Evolutionary conservation across 2,113 vertebrate species (phyloP).

Genomic region (Chloropsis hardwickii): DNA sequence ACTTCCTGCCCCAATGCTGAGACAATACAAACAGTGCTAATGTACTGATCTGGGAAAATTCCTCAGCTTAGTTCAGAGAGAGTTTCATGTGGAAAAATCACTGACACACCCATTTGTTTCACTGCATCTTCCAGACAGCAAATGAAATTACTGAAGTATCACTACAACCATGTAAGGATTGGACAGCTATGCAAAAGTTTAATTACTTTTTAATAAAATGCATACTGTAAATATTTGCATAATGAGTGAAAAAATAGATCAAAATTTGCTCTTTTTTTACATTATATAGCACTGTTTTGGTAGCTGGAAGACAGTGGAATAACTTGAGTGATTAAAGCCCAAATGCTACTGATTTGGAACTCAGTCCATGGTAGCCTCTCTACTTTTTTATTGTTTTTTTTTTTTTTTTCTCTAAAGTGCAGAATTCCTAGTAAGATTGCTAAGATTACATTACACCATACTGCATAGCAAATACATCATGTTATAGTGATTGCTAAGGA

Average conservation of each 20-base stretch:
- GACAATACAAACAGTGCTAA: neutral
- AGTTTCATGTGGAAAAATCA: neutral
- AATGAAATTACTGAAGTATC: neutral
- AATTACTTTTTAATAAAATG: neutral
- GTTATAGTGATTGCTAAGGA: neutral
- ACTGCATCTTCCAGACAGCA: neutral
- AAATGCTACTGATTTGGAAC: neutral
- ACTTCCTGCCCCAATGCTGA: slow-evolving; percentile 19
- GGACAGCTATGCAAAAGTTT: neutral
- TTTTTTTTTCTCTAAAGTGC: neutral
- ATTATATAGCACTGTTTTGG: neutral
- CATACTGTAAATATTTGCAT: neutral
- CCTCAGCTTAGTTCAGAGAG: slow-evolving; percentile 3
- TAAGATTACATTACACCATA: neutral
- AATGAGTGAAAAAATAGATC: neutral
- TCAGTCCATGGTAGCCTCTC: neutral
- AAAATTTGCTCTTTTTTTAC: neutral
- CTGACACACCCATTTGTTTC: neutral
- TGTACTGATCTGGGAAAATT: neutral
- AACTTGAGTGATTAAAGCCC: neutral
- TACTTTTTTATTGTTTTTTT: neutral
- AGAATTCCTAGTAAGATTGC: neutral
- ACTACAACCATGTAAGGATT: neutral
- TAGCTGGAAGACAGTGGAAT: neutral
- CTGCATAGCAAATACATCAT: neutral